These are phyloP conservation scores for Nematolebias whitei DNA, from an alignment of 2,113 vertebrate species.

Conservation along the genomic window DNA sequence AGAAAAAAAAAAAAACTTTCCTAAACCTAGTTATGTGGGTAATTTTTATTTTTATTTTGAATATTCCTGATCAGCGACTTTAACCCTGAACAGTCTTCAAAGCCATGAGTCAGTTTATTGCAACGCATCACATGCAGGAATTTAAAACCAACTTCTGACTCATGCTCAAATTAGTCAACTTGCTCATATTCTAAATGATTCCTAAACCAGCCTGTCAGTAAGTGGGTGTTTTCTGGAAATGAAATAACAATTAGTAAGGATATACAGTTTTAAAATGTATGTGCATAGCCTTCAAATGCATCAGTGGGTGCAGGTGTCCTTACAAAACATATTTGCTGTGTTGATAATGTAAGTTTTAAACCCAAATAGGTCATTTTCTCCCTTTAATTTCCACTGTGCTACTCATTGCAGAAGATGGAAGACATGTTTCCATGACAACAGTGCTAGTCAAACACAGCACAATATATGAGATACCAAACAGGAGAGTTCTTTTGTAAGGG, in stretches of 20 bases:
- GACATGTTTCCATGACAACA: slow-evolving; percentile 75
- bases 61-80: slow-evolving; percentile 67
- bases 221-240: slow-evolving; percentile 14
- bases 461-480: slow-evolving; percentile 57
- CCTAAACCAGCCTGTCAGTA: slow-evolving; percentile 33
- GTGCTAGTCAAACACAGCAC: slow-evolving; percentile 59
- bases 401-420: slow-evolving; percentile 44
- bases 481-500: slow-evolving; percentile 25
- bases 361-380: background rate
- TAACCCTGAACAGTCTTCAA: slow-evolving; percentile 72
- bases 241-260: too few relatives aligned
- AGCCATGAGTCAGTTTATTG: slow-evolving; percentile 63
- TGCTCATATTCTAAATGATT: slow-evolving; percentile 48
- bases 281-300: background rate
- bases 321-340: background rate
- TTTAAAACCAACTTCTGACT: slow-evolving; percentile 59
- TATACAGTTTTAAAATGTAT: background rate
- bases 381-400: background rate
- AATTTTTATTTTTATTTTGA: slow-evolving; percentile 72
- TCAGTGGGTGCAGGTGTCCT: background rate
- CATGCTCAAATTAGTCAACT: slow-evolving; percentile 63
- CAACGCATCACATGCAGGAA: slow-evolving; percentile 62
- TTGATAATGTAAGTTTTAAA: background rate
- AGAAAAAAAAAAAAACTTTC: slow-evolving; percentile 56
- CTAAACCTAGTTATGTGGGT: slow-evolving; percentile 60